phyloP scores from a whole-genome alignment of 2,888 invertebrate genomes.

The Terebella lapidaria region DNA sequence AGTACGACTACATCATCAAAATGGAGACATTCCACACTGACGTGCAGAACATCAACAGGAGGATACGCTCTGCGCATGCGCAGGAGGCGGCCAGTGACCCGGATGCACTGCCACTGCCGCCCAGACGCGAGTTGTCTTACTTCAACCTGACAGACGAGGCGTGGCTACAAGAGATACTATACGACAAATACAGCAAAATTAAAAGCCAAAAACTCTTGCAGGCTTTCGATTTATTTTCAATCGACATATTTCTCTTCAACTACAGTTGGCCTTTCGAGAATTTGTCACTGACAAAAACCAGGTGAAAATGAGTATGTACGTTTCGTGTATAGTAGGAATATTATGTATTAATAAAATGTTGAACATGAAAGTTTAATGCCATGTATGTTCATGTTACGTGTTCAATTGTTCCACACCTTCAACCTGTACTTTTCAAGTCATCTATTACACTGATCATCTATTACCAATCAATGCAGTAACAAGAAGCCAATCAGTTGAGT shows the following conservation, averaged over 20 bases:
- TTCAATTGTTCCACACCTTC: too few relatives aligned
- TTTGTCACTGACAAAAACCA: background rate
- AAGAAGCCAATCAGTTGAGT: too few relatives aligned
- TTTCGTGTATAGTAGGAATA: too few relatives aligned
- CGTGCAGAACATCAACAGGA: background rate
- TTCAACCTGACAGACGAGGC: conserved; percentile 2
- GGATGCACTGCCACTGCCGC: background rate
- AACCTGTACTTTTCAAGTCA: too few relatives aligned
- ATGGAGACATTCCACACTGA: background rate
- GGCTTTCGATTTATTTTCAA: background rate
- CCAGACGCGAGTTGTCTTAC: background rate
- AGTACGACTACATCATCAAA: conserved; percentile 2
- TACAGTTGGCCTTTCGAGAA: conserved; percentile 3
- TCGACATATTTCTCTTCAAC: conserved; percentile 2
- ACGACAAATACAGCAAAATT: background rate
- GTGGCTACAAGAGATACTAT: background rate
- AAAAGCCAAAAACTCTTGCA: background rate
- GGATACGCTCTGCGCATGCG: background rate
- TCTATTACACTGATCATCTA: too few relatives aligned
- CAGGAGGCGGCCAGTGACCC: background rate
- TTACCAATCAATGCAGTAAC: too few relatives aligned
- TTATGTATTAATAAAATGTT: too few relatives aligned
- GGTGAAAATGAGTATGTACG: too few relatives aligned
- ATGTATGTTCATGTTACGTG: too few relatives aligned
- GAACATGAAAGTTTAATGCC: too few relatives aligned